Conservation (phyloP, 2,113 vertebrate species). For the Chaetodon auriga region DNA sequence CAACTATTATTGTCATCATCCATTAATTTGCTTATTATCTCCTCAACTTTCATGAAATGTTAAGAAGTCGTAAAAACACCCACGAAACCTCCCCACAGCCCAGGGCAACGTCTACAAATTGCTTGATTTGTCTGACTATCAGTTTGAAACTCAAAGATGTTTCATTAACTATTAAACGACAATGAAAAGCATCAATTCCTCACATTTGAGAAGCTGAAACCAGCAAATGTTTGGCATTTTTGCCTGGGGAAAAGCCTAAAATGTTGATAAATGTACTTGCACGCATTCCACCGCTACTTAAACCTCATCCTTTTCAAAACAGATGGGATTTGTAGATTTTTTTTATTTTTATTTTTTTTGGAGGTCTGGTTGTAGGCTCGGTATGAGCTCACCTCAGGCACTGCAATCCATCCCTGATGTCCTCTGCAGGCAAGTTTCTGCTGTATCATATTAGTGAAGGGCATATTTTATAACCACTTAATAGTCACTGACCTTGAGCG, state of each 20-base stretch:
- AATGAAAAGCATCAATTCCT: neutral
- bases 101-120: neutral
- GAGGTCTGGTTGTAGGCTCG: neutral
- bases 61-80: too few relatives aligned
- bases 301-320: neutral
- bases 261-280: neutral
- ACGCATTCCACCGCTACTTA: neutral
- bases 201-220: neutral
- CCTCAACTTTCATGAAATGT: too few relatives aligned
- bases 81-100: too few relatives aligned
- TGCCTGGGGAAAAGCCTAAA: neutral
- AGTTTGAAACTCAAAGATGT: neutral
- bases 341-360: neutral
- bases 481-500: conserved; percentile 71
- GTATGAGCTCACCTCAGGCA: conserved; percentile 16
- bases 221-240: neutral
- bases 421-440: conserved; percentile 46
- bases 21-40: too few relatives aligned
- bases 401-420: conserved; percentile 20
- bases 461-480: conserved; percentile 65
- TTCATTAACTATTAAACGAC: too few relatives aligned
- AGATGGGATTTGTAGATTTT: conserved; percentile 7
- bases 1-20: neutral
- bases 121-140: neutral
- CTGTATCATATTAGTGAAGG: conserved; percentile 55